phyloP scores from a whole-genome alignment of 2,888 invertebrate species.

The Drosophila demipolita region DNA sequence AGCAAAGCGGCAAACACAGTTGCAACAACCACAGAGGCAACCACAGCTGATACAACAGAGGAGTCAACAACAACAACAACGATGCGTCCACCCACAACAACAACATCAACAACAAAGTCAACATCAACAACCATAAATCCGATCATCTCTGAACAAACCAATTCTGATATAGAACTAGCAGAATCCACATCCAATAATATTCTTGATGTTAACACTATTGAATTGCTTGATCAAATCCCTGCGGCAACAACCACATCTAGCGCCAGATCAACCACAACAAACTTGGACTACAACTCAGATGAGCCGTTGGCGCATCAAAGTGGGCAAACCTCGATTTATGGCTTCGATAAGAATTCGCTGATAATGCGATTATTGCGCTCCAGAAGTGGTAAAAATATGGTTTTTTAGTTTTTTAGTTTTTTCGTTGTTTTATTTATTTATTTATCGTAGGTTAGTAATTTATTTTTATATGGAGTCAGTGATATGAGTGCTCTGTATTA shows the following conservation, averaged over 20 bases:
- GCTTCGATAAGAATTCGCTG: slow-evolving; percentile 64
- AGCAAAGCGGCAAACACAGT: not conserved
- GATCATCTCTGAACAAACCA: slow-evolving; percentile 3
- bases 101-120: slow-evolving; percentile 2
- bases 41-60: slow-evolving; percentile 8
- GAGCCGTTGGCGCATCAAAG: slow-evolving; percentile 28
- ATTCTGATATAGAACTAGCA: not conserved
- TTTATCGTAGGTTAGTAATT: slow-evolving; percentile 6
- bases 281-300: slow-evolving; percentile 49
- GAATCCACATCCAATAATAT: not conserved
- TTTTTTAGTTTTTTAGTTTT: slow-evolving; percentile 17
- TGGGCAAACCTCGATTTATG: slow-evolving; percentile 63
- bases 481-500: slow-evolving; percentile 28
- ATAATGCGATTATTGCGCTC: slow-evolving; percentile 71
- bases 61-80: slow-evolving; percentile 8
- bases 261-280: slow-evolving; percentile 29
- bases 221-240: slow-evolving; percentile 6
- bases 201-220: not conserved
- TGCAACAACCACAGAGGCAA: not conserved
- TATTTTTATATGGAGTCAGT: slow-evolving; percentile 18
- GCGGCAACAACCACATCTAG: not conserved
- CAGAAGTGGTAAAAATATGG: slow-evolving; percentile 49
- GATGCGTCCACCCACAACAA: not conserved
- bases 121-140: slow-evolving; percentile 1
- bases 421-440: not conserved